Evolutionary conservation across 2,113 vertebrate genomes (phyloP), one percentile per base, ranked within the genome.

Genomic region (Sander lucioperca): DNA sequence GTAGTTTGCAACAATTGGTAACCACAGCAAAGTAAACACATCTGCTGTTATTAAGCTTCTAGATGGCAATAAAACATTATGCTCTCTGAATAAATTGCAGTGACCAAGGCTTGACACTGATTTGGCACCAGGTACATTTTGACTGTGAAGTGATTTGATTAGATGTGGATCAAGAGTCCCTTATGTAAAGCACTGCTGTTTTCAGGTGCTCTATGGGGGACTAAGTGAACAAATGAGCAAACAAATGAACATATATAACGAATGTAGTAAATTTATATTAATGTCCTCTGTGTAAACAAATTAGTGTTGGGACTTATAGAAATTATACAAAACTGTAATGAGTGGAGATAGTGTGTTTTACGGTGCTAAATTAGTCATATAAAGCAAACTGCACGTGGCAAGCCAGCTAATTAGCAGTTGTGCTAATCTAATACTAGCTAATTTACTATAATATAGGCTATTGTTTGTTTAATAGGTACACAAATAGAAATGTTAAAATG

Each of bases 61-160:
- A 18, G 25, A 56, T 57, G 30, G 33, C 43, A 71, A 64, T 71
- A 59, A 58, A 72, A 47, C 54, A 19, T 50, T 50, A 53, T 45
- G 71, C 62, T 82, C 45, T 61, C 25, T n/a, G 27, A 53, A 58
- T 56, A 54, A 53, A 74, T 16, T 51, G 36, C 70, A 30, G 64
- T 70, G 64, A 83, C 73, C 47, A 43, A 62, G 25, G 73, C 18
- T 1, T 63, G 64, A 50, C 59, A 45, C 66, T 36, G 48, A 79
- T 77, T 73, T 81, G 65, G 70, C 58, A 77, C 43, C 87, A 87
- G 77, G 77, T 85, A 53, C 82, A 71, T 79, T 76, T 86, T 56
- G 36, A 85, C 33, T 76, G 80, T 61, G 48, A 54, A 77, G 56
- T 56, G 65, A 83, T 78, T 25, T 83, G 79, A 85, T 88, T 75